These are phyloP conservation scores for Volucella inanis DNA, from an alignment of 2,888 invertebrate genomes.

Conservation along the genomic window DNA sequence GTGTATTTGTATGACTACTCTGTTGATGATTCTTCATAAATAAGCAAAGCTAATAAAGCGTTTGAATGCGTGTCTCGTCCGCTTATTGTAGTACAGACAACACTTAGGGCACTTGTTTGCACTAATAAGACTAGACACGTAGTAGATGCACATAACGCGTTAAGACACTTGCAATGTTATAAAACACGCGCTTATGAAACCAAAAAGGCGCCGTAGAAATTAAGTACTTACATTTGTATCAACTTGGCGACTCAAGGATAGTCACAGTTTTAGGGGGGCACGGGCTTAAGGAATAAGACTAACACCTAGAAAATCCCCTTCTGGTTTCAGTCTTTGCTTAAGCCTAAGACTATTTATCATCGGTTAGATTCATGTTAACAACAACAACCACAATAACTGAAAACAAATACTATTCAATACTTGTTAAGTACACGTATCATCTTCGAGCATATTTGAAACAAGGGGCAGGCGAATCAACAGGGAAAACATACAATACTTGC, in stretches of 20 bases:
- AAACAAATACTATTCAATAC: constrained; percentile 21
- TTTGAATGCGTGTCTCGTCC: constrained; percentile 68
- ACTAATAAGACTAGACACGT: constrained; percentile 68
- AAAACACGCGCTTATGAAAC: constrained; percentile 64
- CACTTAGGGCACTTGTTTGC: constrained; percentile 65
- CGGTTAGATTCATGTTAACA: background rate
- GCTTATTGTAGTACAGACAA: constrained; percentile 54
- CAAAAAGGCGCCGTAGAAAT: constrained; percentile 58
- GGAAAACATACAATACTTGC: constrained; percentile 43
- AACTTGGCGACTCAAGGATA: constrained; percentile 5
- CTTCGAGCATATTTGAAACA: constrained; percentile 29
- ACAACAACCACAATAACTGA: constrained; percentile 11
- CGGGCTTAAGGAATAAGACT: background rate
- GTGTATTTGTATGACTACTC: background rate
- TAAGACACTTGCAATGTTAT: constrained; percentile 37
- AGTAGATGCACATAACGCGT: constrained; percentile 37
- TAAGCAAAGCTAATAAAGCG: constrained; percentile 62
- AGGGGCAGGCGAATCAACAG: constrained; percentile 15
- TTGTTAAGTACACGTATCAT: constrained; percentile 54
- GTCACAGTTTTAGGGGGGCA: background rate
- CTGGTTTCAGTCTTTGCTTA: background rate
- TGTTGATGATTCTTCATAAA: constrained; percentile 28
- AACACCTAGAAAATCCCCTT: constrained; percentile 8
- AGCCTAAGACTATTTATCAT: too few species aligned
- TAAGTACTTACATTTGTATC: constrained; percentile 10